Conservation (phyloP, 2,113 vertebrate genomes). For the Condylura cristata region DNA sequence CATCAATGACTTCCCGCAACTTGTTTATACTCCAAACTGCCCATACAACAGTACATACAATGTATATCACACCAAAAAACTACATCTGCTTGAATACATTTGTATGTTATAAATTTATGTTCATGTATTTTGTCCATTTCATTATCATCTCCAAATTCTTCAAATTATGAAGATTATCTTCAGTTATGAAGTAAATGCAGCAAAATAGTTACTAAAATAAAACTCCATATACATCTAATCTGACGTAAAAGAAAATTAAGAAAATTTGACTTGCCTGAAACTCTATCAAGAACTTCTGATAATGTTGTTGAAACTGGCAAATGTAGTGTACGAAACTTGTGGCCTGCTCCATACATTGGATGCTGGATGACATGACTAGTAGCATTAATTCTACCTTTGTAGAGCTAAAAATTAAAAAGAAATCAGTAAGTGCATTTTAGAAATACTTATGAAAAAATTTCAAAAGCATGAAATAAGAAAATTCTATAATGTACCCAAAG, state of each 20-base stretch:
- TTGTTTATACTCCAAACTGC: neutral
- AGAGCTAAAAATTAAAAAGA: conserved; percentile 87
- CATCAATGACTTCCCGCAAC: neutral
- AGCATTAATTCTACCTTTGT: conserved; percentile 99
- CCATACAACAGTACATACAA: neutral
- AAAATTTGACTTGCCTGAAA: conserved; percentile 91
- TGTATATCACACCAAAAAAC: neutral
- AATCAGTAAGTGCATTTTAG: neutral
- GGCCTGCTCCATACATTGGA: conserved; percentile 99
- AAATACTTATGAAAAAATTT: conserved; percentile 39
- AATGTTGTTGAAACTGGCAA: conserved; percentile 98
- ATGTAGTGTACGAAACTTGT: conserved; percentile 98
- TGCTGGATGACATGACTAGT: conserved; percentile 99
- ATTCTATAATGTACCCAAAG: neutral
- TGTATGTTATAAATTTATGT: too few species aligned
- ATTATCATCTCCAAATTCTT: neutral
- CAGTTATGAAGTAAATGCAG: neutral
- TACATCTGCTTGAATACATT: neutral
- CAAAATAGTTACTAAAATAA: neutral
- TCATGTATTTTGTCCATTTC: neutral
- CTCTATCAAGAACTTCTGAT: conserved; percentile 97
- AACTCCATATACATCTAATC: neutral
- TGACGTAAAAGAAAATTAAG: neutral
- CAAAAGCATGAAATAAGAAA: neutral
- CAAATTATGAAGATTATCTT: neutral